Percentiles rank a stretch among this genome's conserved stretches.
These are phyloP conservation scores for Chelonoidis abingdonii DNA, from an alignment of 2,113 vertebrate species.

Conservation along the genomic window DNA sequence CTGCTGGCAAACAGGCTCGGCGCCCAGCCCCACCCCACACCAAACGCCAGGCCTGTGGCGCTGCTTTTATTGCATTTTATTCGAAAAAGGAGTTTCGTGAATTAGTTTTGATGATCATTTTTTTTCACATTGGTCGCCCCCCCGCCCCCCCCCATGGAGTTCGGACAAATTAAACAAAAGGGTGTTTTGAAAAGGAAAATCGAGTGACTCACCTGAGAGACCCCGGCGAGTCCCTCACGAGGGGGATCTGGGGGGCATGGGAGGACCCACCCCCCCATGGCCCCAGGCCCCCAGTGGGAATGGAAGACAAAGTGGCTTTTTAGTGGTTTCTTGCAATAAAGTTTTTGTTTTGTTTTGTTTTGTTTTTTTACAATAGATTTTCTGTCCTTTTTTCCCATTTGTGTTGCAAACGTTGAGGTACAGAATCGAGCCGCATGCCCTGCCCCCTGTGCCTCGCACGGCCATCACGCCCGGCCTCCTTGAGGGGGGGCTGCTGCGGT, in stretches of 20 bases:
- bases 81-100: not conserved
- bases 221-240: not conserved
- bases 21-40: too few species aligned
- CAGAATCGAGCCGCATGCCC: conserved; percentile 3
- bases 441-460: not conserved
- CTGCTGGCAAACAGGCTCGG: too few species aligned
- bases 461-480: not conserved
- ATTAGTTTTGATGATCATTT: not conserved
- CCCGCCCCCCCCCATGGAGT: not conserved
- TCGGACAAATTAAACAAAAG: conserved; percentile 16
- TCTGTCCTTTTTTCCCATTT: not conserved
- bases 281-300: not conserved
- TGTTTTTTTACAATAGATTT: not conserved
- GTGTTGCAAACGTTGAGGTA: conserved; percentile 1
- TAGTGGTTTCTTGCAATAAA: conserved; percentile 3
- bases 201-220: not conserved
- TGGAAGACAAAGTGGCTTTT: conserved; percentile 41
- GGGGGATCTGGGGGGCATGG: too few species aligned
- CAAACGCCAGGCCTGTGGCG: too few species aligned
- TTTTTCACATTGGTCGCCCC: not conserved
- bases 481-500: not conserved
- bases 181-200: not conserved
- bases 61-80: conserved; percentile 23
- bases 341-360: not conserved
- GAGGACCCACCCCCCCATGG: not conserved